Evolutionary conservation across 2,113 vertebrate genomes (phyloP).

Genomic region (Seriola quinqueradiata): DNA sequence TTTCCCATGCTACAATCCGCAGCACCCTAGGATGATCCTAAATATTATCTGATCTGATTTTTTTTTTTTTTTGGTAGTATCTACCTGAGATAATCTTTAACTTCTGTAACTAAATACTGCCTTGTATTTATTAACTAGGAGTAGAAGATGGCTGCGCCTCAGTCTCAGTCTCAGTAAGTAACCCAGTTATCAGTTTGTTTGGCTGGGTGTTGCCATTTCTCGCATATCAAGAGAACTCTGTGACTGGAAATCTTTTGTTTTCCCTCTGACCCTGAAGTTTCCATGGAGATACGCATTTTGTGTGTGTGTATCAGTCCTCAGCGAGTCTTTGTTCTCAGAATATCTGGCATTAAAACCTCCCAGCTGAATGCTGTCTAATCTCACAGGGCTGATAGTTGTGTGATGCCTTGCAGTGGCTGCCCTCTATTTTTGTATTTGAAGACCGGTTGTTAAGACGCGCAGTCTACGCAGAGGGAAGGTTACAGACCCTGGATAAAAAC

Average conservation of each 20-base stretch:
- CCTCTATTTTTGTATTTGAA: slow-evolving; percentile 65
- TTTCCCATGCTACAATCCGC: slow-evolving; percentile 12
- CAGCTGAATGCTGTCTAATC: slow-evolving; percentile 58
- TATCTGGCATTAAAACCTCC: slow-evolving; percentile 59
- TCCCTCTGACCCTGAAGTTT: slow-evolving; percentile 52
- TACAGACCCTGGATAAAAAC: slow-evolving; percentile 14
- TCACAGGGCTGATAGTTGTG: slow-evolving; percentile 42
- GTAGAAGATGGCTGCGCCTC: neutral
- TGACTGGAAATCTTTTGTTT: slow-evolving; percentile 57
- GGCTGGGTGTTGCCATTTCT: slow-evolving; percentile 33
- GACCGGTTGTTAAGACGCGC: slow-evolving; percentile 45
- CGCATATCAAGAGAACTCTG: slow-evolving; percentile 21
- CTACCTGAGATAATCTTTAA: slow-evolving; percentile 29
- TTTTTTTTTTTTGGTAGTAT: neutral
- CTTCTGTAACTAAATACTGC: neutral
- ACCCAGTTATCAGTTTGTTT: slow-evolving; percentile 48
- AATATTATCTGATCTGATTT: slow-evolving; percentile 6
- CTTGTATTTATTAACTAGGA: slow-evolving; percentile 37
- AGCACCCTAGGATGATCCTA: neutral
- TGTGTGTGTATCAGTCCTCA: slow-evolving; percentile 26
- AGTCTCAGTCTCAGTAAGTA: neutral
- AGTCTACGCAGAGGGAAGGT: slow-evolving; percentile 26
- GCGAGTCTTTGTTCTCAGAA: slow-evolving; percentile 61
- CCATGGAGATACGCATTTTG: slow-evolving; percentile 48
- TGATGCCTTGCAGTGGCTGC: slow-evolving; percentile 34